Conservation (phyloP, 2,113 vertebrate species). For the Zonotrichia leucophrys region DNA sequence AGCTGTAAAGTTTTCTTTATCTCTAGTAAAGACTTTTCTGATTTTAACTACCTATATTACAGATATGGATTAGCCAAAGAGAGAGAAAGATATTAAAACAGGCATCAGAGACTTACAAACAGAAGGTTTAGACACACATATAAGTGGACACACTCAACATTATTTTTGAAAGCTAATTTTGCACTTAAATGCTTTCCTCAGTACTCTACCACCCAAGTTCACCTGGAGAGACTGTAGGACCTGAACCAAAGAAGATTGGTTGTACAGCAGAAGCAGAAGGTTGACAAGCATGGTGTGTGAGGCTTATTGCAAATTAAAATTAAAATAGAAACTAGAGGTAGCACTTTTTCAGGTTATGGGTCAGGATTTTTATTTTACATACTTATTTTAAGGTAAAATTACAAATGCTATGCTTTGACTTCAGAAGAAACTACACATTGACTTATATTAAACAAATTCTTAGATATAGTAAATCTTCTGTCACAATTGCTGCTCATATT, state of each 20-base stretch:
- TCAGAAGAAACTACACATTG: neutral
- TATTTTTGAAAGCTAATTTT: slow-evolving; percentile 30
- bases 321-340: neutral
- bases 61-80: neutral
- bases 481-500: slow-evolving; percentile 42
- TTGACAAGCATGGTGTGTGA: neutral
- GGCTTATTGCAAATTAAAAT: neutral
- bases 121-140: neutral
- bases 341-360: neutral
- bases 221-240: neutral
- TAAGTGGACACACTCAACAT: neutral
- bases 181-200: neutral
- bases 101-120: slow-evolving; percentile 23
- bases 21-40: neutral
- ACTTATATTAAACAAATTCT: slow-evolving; percentile 53
- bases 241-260: neutral
- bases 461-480: slow-evolving; percentile 32
- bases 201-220: neutral
- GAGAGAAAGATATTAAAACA: slow-evolving; percentile 23
- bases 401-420: neutral
- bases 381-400: slow-evolving; percentile 28
- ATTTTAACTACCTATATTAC: neutral
- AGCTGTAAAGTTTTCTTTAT: neutral
- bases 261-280: neutral
- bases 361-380: neutral